Conservation (phyloP, 2,888 invertebrate genomes). For the Strigamia maritima region DNA sequence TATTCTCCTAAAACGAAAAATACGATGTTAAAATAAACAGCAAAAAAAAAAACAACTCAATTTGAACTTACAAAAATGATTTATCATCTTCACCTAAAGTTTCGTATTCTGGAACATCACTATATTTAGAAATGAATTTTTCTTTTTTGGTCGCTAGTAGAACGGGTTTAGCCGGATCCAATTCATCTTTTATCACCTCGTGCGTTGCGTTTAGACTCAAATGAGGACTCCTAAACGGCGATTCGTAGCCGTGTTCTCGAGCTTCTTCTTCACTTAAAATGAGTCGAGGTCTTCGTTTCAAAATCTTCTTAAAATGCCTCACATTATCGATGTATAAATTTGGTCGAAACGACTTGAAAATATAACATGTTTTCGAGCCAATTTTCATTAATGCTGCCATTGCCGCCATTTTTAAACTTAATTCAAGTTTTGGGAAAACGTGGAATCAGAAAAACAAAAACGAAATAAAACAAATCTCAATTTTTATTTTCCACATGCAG, state of each 20-base stretch:
- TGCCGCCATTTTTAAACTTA: not conserved
- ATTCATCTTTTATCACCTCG: not conserved
- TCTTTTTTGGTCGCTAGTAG: not conserved
- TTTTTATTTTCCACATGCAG: not conserved
- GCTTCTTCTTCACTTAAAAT: not conserved
- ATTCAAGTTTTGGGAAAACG: too few relatives aligned
- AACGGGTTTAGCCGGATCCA: not conserved
- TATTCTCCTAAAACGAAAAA: conserved; percentile 44
- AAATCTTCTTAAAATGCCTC: not conserved
- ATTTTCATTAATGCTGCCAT: not conserved
- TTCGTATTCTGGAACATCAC: not conserved
- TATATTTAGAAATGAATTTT: not conserved
- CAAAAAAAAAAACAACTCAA: not conserved
- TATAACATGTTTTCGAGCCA: not conserved
- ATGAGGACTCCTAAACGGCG: not conserved
- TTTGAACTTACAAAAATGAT: not conserved
- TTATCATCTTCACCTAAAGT: not conserved
- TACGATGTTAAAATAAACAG: conserved; percentile 39
- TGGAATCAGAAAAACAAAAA: not conserved
- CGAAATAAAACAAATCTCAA: not conserved
- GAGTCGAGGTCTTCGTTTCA: not conserved
- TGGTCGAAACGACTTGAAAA: not conserved
- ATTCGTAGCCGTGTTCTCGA: not conserved
- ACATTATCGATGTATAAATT: not conserved
- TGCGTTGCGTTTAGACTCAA: not conserved